Percentiles rank a stretch among this genome's conserved stretches.
phyloP scores from a whole-genome alignment of 2,113 vertebrate species.

The Cryptoleucopteryx plumbea region DNA sequence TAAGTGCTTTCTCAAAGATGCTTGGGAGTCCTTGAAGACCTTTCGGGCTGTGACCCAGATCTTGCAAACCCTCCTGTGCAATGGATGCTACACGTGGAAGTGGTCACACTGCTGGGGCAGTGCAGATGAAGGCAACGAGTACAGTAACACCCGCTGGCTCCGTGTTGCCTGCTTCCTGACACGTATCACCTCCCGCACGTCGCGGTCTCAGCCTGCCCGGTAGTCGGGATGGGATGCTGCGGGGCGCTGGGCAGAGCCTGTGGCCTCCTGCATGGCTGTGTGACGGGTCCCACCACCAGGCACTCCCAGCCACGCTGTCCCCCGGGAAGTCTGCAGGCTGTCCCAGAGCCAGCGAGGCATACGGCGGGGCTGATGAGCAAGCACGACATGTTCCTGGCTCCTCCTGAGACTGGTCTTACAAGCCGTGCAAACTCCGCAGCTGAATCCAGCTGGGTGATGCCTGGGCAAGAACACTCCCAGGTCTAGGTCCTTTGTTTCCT shows the following conservation, averaged over 20 bases:
- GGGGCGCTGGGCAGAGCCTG: not conserved
- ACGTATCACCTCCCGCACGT: fast-evolving
- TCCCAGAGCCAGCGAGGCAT: not conserved
- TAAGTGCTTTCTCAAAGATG: not conserved
- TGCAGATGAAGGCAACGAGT: fast-evolving
- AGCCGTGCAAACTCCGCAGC: fast-evolving
- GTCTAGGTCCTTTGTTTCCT: not conserved
- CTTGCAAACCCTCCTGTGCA: not conserved
- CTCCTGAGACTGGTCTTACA: not conserved
- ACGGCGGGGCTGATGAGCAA: not conserved
- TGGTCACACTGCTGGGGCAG: not conserved
- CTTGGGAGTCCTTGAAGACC: not conserved
- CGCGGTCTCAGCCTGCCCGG: not conserved
- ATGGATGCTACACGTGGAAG: fast-evolving
- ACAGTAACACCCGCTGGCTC: not conserved
- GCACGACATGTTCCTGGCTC: not conserved
- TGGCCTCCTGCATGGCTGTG: not conserved
- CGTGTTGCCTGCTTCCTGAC: not conserved
- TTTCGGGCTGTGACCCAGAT: not conserved
- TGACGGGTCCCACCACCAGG: not conserved
- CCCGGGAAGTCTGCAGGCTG: not conserved
- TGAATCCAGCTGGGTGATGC: not conserved
- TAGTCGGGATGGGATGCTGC: fast-evolving
- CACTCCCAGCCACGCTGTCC: not conserved
- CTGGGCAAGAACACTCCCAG: not conserved